Evolutionary conservation across 2,113 vertebrate species (phyloP), one percentile per base, ranked within the genome.

Genomic region (Catagonus wagneri): DNA sequence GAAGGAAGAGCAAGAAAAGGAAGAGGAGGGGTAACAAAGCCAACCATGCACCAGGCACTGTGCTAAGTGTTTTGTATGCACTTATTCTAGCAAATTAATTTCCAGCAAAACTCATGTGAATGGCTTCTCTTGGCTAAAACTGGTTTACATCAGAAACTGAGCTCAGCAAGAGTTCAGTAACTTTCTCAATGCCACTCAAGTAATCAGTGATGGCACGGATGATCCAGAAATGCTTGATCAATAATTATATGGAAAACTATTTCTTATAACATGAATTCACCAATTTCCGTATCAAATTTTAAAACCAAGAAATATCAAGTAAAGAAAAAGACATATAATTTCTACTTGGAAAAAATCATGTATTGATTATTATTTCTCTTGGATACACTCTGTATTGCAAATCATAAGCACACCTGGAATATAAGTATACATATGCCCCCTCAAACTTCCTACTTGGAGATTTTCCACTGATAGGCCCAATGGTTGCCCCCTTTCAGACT

Each of bases 61-160:
- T 6, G 25, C 32, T 93, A 25, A 72, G 34, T 86, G 17, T 60
- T 83, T 93, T 92, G 44, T n/a, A 66, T 66, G 74, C 1, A 71
- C 60, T 76, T 69, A 76, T 54, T 84, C 56, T 56, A 83, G 76
- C 44, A 86, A 78, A 83, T 71, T 78, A 52, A 86, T 63, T 94
- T 88, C 34, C 71, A 80, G 19, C 34, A 94, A 89, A 52, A 95
- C 25, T 50, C 12, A 14, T 60, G 19, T 52, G 7, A 83, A 27
- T 66, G 19, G 16, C 29, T 14, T 83, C 66, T 78, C 16, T 79
- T 50, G 23, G 20, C 50, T 83, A 75, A 78, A n/a, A 27, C 50
- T 58, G 65, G 32, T 69, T 90, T 84, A 69, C 5, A 34, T 6
- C 2, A 52, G 56, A 90, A 90, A 81, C 25, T 50, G 36, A 95